These are phyloP conservation scores for Eilema caniola DNA, from an alignment of 2,888 invertebrate genomes.

Conservation along the genomic window DNA sequence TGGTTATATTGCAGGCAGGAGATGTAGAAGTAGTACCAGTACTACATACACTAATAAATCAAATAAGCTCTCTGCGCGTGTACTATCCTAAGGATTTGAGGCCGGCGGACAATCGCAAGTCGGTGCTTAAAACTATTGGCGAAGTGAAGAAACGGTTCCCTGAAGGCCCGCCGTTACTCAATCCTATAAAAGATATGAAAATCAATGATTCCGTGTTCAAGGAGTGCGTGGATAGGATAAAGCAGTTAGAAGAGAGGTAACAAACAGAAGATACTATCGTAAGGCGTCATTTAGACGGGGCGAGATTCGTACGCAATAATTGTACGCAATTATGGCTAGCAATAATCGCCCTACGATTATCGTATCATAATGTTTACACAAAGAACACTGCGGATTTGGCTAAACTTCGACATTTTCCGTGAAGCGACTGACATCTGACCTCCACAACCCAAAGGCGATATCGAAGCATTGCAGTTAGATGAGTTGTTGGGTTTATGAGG, in stretches of 20 bases:
- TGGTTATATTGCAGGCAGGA: constrained; percentile 84
- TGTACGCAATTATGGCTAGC: too few species aligned
- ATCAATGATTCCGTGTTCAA: constrained; percentile 94
- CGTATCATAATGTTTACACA: too few species aligned
- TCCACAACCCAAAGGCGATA: too few species aligned
- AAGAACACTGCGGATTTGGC: too few species aligned
- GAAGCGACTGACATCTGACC: too few species aligned
- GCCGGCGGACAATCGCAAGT: constrained; percentile 93
- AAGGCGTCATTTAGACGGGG: too few species aligned
- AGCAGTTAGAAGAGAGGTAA: constrained; percentile 92
- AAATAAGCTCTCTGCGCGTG: constrained; percentile 95
- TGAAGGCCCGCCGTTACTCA: constrained; percentile 94
- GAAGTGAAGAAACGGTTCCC: constrained; percentile 97
- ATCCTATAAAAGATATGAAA: constrained; percentile 98
- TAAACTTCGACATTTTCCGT: too few species aligned
- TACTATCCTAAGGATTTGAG: constrained; percentile 97
- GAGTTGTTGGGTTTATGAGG: too few species aligned
- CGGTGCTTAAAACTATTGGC: constrained; percentile 93
- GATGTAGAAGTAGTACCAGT: constrained; percentile 97
- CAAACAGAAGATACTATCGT: too few species aligned
- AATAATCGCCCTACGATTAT: too few species aligned
- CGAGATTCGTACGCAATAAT: too few species aligned
- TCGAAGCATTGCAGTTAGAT: too few species aligned
- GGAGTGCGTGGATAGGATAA: constrained; percentile 93
- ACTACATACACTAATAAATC: constrained; percentile 92